Base-by-base conservation (phyloP, 2,113 vertebrate genomes). In the Neopipo cinnamomea region DNA sequence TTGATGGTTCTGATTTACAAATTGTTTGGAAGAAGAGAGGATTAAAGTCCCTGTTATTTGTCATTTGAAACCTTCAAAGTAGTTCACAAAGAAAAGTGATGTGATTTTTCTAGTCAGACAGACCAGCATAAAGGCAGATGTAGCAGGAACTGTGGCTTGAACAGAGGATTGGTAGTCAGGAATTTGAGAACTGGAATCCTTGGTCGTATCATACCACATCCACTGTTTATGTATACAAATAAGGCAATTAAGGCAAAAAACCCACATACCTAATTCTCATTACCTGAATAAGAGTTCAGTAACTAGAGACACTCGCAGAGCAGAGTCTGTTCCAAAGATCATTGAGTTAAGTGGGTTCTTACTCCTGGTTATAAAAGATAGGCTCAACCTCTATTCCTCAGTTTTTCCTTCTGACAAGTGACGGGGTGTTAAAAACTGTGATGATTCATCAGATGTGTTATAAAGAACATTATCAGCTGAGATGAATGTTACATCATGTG, bases 1-100 rank as follows among this genome's bases (percentile, higher is more conserved):
- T 93, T 75, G 91, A 96, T 92, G 91, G 83, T 47, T 66, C 87
- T 96, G 95, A 97, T 96, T 90, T 94, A 93, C 96, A 96, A 97
- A 95, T 96, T 91, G 93, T 91, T 94, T 92, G 71, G 84, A 96
- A 96, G 93, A 95, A 81, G 75, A 82, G 52, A 91, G 93, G 82
- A 94, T 95, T 93, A 83, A 95, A 78, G 77, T 71, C 74, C 59
- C 79, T 91, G 91, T 52, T 95, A 89, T 91, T 96, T 96, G 87
- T 68, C 61, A 91, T 68, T 62, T 95, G 59, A 93, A 96, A 80
- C 62, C 47, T 96, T 93, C 93, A 79, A 35, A 86, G 76, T 3
- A 67, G 92, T 65, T 97, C 94, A 78, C 56, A 80, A 63, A 61
- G 68, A 79, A 89, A 92, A 93, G 68, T 30, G 93, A 89, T 91